Evolutionary conservation across 2,797 vertebrate genomes (phyloP).

Genomic region (Phataginus tricuspis): DNA sequence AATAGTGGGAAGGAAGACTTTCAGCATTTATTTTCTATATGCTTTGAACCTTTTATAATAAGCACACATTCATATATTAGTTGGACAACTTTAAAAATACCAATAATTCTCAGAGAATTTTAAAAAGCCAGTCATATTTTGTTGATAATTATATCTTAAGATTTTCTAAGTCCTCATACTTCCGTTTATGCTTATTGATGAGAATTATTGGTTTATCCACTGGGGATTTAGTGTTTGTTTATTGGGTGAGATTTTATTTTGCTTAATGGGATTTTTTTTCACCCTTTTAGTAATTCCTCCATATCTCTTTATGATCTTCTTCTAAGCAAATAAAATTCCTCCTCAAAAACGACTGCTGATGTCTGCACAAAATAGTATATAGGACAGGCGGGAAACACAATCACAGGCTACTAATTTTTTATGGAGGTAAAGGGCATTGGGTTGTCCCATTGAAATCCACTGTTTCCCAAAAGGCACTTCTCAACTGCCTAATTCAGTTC

Average conservation of each 20-base stretch:
- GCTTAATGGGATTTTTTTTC: not conserved
- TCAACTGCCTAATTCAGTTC: not conserved
- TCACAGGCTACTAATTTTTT: not conserved
- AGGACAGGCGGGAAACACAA: not conserved
- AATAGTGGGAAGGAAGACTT: not conserved
- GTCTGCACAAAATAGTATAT: not conserved
- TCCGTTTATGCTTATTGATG: not conserved
- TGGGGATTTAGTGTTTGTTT: not conserved
- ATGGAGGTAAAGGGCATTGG: not conserved
- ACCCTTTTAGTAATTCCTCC: not conserved
- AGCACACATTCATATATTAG: not conserved
- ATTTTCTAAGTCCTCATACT: not conserved
- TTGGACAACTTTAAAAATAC: not conserved
- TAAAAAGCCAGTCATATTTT: slow-evolving; percentile 5
- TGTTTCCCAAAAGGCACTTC: not conserved
- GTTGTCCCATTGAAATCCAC: not conserved
- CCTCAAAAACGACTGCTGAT: not conserved
- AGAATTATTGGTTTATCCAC: not conserved
- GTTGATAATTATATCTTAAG: not conserved
- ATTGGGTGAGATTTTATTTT: not conserved
- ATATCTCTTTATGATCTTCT: slow-evolving; percentile 24
- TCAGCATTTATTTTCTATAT: not conserved
- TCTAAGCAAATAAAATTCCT: not conserved
- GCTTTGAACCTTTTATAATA: not conserved
- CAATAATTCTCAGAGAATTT: not conserved